Percentiles rank a stretch among this genome's conserved stretches.
phyloP scores from a whole-genome alignment of 2,113 vertebrate genomes.

The Podarcis cretensis region DNA sequence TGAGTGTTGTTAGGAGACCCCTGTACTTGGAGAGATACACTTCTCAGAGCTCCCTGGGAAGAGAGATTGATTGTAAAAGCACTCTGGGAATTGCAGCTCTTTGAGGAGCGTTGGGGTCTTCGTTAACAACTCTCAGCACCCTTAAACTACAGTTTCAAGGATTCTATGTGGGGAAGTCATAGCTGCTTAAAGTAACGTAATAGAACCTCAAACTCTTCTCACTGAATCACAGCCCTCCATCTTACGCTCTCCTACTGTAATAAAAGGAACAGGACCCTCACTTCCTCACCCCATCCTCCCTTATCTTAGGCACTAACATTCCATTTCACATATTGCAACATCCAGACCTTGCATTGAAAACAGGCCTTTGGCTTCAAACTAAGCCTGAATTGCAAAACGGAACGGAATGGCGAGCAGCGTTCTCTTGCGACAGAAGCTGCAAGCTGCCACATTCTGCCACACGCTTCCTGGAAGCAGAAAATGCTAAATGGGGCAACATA shows the following conservation, averaged over 20 bases:
- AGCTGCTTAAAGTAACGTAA: too few species aligned
- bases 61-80: too few species aligned
- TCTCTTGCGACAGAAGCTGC: not conserved
- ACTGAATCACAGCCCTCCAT: too few species aligned
- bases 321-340: not conserved
- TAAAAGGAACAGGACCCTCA: not conserved
- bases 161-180: too few species aligned
- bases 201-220: too few species aligned
- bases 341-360: not conserved
- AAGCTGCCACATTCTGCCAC: not conserved
- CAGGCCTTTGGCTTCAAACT: not conserved
- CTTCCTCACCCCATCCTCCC: not conserved
- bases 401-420: not conserved
- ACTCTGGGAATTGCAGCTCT: too few species aligned
- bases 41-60: too few species aligned
- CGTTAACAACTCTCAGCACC: too few species aligned
- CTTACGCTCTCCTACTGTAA: not conserved
- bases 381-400: not conserved
- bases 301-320: not conserved
- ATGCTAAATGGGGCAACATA: not conserved
- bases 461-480: not conserved
- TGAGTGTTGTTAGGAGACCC: too few species aligned
- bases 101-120: too few species aligned
- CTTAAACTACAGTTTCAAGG: too few species aligned
- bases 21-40: too few species aligned